These are phyloP conservation scores for Mylabris sibirica DNA, from an alignment of 2,888 invertebrate species.

Conservation along the genomic window DNA sequence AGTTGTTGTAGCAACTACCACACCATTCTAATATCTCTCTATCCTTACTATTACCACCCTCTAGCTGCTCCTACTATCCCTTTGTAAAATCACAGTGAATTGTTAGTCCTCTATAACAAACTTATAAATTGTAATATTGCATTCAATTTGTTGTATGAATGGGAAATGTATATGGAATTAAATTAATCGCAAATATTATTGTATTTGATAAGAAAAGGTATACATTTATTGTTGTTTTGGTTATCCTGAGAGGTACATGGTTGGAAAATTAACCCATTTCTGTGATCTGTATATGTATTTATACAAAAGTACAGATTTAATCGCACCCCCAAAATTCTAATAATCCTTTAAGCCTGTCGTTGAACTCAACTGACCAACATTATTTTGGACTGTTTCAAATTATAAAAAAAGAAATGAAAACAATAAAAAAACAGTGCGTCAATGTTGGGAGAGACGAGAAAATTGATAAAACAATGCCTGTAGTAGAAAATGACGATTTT, in stretches of 20 bases:
- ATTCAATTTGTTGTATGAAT: slow-evolving; percentile 53
- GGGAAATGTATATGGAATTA: slow-evolving; percentile 49
- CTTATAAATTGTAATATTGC: slow-evolving; percentile 49
- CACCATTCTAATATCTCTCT: background rate
- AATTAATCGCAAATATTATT: slow-evolving; percentile 53
- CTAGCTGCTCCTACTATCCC: slow-evolving; percentile 13
- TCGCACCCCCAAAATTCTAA: slow-evolving; percentile 47
- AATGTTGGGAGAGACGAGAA: too few relatives aligned
- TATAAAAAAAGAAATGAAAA: background rate
- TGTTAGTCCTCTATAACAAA: slow-evolving; percentile 42
- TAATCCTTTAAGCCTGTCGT: slow-evolving; percentile 39
- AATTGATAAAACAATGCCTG: too few relatives aligned
- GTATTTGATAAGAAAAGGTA: slow-evolving; percentile 47
- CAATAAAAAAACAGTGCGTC: too few relatives aligned
- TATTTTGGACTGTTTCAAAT: background rate
- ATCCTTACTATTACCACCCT: slow-evolving; percentile 16
- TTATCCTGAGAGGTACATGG: slow-evolving; percentile 58
- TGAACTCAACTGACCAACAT: background rate
- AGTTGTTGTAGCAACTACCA: slow-evolving; percentile 10
- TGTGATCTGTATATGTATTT: slow-evolving; percentile 50
- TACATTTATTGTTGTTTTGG: slow-evolving; percentile 58
- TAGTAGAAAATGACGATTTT: slow-evolving; percentile 1
- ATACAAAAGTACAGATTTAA: slow-evolving; percentile 59
- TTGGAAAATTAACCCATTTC: slow-evolving; percentile 62
- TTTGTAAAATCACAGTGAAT: slow-evolving; percentile 42